A percentile compares a stretch with the other conserved stretches of the same genome.
Evolutionary conservation across 2,113 vertebrate species (phyloP).

Genomic region (Dasyprocta punctata): DNA sequence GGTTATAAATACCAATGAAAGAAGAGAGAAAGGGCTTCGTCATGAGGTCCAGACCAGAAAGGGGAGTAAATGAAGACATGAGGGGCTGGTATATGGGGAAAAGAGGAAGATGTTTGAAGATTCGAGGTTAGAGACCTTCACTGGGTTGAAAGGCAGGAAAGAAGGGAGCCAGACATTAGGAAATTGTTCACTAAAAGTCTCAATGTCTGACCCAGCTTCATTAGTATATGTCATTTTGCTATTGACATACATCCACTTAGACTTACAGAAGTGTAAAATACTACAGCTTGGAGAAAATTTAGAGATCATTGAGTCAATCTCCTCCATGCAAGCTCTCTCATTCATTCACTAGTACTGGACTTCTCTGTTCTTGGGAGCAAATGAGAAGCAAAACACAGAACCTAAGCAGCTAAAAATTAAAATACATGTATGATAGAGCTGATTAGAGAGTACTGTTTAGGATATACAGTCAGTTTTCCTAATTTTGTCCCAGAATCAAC

Average conservation of each 20-base stretch:
- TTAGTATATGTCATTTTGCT: background rate
- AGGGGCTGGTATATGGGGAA: background rate
- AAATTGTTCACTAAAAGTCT: background rate
- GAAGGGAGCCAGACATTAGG: background rate
- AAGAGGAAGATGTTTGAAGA: background rate
- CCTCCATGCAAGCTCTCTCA: background rate
- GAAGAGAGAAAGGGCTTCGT: background rate
- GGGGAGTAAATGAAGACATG: background rate
- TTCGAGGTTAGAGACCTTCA: background rate
- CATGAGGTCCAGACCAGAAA: background rate
- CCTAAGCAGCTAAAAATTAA: constrained; percentile 19
- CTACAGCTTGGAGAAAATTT: background rate
- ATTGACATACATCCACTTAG: background rate
- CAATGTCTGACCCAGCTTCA: background rate
- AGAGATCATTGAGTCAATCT: background rate
- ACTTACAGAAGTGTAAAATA: background rate
- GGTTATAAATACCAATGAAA: background rate
- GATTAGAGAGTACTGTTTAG: background rate
- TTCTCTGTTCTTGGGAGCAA: background rate
- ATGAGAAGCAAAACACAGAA: constrained; percentile 18
- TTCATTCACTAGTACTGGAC: background rate
- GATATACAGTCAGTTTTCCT: background rate
- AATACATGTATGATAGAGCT: background rate
- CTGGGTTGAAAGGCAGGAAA: background rate
- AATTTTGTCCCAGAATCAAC: background rate